Evolutionary conservation across 2,113 vertebrate genomes (phyloP).

Genomic region (Pseudolaguvia tuberculata): DNA sequence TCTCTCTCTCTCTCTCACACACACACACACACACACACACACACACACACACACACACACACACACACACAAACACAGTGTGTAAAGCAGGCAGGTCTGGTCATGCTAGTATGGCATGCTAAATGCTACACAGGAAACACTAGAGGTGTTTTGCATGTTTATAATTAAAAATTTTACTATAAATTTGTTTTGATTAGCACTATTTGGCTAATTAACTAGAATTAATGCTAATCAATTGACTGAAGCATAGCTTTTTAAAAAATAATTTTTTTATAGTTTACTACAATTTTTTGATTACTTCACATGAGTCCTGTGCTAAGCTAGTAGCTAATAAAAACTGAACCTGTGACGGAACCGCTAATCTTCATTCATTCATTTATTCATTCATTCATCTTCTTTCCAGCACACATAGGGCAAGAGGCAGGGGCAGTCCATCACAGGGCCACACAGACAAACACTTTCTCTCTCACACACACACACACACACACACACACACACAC

Average conservation of each 20-base stretch:
- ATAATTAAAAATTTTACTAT: background rate
- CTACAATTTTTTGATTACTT: background rate
- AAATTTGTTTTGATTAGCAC: background rate
- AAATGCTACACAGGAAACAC: background rate
- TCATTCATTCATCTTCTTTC: no score
- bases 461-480: background rate
- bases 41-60: constrained; percentile 8
- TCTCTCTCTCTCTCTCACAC: no score
- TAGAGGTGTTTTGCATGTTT: no score
- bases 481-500: background rate
- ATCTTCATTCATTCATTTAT: no score
- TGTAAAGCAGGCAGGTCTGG: constrained; percentile 16
- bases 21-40: no score
- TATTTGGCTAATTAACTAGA: no score
- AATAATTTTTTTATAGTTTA: rapidly evolving
- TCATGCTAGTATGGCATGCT: constrained; percentile 14
- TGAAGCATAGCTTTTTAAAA: background rate
- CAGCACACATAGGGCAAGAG: no score
- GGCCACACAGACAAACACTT: no score
- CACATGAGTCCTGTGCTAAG: background rate
- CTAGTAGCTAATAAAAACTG: background rate
- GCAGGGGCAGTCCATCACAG: no score
- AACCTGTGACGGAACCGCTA: no score
- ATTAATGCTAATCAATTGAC: background rate
- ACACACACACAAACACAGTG: background rate